phyloP scores from a whole-genome alignment of 2,113 vertebrate genomes.

The Hiodon tergisus region DNA sequence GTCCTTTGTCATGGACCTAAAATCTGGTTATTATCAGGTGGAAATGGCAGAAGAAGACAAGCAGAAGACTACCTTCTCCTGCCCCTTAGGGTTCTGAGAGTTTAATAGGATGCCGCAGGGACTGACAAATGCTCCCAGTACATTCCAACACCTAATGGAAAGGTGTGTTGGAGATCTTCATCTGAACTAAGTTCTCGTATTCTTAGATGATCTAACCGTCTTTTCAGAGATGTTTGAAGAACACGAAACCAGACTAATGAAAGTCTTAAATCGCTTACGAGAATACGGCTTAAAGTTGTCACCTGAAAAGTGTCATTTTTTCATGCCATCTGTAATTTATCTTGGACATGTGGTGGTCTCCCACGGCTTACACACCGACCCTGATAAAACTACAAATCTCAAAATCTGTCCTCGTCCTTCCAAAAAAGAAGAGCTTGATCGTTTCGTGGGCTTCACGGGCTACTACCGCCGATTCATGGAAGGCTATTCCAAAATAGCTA shows the following conservation, averaged over 20 bases:
- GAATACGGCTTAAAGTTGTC: background rate
- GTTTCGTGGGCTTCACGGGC: conserved; percentile 4
- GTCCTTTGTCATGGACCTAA: too few relatives aligned
- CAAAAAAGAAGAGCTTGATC: background rate
- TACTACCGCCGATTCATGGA: conserved; percentile 6
- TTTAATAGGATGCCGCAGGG: background rate
- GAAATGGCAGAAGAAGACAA: background rate
- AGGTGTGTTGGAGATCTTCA: conserved; percentile 6
- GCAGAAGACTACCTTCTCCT: conserved; percentile 20
- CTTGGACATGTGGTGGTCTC: conserved; percentile 2
- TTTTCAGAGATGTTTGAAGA: background rate
- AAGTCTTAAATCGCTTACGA: background rate
- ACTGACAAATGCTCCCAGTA: background rate
- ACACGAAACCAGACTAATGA: background rate
- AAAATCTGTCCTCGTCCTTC: background rate
- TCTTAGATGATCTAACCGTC: background rate
- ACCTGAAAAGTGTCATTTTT: background rate
- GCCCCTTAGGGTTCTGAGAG: conserved; percentile 13
- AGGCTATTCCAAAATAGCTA: conserved; percentile 9
- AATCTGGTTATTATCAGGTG: background rate
- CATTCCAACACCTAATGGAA: conserved; percentile 7
- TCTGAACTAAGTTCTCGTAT: background rate
- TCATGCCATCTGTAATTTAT: conserved; percentile 8
- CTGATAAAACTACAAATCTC: background rate
- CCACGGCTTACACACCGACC: background rate